Percentiles rank a stretch among this genome's conserved stretches.
Conservation (phyloP, 2,888 invertebrate genomes). For the Oscheius sp. region DNA sequence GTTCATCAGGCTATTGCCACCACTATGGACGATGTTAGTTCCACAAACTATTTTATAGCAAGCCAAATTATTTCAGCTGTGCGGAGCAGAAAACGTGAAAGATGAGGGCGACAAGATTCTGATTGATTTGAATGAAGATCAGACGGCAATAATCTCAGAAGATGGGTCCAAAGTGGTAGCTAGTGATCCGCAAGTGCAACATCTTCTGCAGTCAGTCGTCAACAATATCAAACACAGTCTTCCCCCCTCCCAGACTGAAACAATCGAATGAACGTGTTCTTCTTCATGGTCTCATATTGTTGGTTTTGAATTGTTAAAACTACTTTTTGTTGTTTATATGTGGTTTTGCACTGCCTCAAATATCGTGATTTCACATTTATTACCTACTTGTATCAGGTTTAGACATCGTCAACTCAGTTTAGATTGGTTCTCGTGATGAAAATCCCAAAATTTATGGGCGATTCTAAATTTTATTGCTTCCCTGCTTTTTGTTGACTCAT, state of each 20-base stretch:
- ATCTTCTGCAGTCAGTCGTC: conserved; percentile 49
- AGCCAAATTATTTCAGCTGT: conserved; percentile 21
- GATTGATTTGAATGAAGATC: conserved; percentile 28
- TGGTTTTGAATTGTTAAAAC: not conserved
- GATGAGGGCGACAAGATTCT: conserved; percentile 10
- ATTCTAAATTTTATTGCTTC: no score
- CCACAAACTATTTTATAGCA: not conserved
- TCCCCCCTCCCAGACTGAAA: conserved; percentile 5
- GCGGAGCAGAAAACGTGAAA: conserved; percentile 22
- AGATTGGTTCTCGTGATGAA: no score
- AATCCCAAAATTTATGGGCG: no score
- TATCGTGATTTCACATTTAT: no score
- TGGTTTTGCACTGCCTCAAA: no score
- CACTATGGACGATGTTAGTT: conserved; percentile 35
- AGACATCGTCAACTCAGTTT: no score
- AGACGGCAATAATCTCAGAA: conserved; percentile 26
- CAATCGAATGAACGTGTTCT: not conserved
- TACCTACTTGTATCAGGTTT: no score
- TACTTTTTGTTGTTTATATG: no score
- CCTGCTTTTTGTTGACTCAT: no score
- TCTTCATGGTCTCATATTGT: not conserved
- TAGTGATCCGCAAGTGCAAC: conserved; percentile 45
- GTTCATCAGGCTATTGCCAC: conserved; percentile 23
- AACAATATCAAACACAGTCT: conserved; percentile 43
- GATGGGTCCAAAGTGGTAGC: conserved; percentile 27